Percentiles rank a stretch among this genome's conserved stretches.
These are phyloP conservation scores for Pyrocoelia pectoralis DNA, from an alignment of 2,888 invertebrate genomes.

Conservation along the genomic window DNA sequence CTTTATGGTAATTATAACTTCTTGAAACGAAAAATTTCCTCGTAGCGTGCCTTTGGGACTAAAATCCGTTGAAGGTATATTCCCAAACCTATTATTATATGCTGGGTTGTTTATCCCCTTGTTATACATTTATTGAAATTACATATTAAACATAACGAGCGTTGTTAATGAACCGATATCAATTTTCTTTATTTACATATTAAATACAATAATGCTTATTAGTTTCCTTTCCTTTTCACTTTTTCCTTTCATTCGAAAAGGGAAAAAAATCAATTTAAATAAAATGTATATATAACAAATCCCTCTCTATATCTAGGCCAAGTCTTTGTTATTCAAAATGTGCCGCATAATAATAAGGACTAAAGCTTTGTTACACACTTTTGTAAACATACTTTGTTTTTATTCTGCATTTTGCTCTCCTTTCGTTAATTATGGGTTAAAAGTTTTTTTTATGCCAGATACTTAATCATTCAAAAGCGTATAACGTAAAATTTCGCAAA, in stretches of 20 bases:
- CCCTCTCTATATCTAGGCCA: slow-evolving; percentile 10
- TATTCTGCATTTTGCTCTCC: too few relatives aligned
- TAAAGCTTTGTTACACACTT: slow-evolving; percentile 13
- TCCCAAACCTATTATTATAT: slow-evolving; percentile 19
- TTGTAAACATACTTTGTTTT: not conserved
- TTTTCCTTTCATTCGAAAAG: not conserved
- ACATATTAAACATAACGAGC: slow-evolving; percentile 22
- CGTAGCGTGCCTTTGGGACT: slow-evolving; percentile 1
- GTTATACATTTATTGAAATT: slow-evolving; percentile 25
- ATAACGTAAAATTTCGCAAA: too few relatives aligned
- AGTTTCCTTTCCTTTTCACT: not conserved
- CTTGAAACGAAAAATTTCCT: slow-evolving; percentile 3
- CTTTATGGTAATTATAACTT: slow-evolving; percentile 9
- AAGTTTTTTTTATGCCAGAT: too few relatives aligned
- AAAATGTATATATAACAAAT: not conserved
- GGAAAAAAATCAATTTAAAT: slow-evolving; percentile 10
- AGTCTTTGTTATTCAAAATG: slow-evolving; percentile 19
- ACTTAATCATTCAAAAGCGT: too few relatives aligned
- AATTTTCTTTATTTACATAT: not conserved
- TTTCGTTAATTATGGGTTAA: too few relatives aligned
- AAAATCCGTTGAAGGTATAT: slow-evolving; percentile 19
- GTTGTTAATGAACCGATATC: slow-evolving; percentile 6
- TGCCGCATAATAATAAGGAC: slow-evolving; percentile 14
- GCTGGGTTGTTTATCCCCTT: slow-evolving; percentile 16
- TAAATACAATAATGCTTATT: not conserved